Evolutionary conservation across 2,888 invertebrate genomes (phyloP).

Genomic region (Nysson spinosus): DNA sequence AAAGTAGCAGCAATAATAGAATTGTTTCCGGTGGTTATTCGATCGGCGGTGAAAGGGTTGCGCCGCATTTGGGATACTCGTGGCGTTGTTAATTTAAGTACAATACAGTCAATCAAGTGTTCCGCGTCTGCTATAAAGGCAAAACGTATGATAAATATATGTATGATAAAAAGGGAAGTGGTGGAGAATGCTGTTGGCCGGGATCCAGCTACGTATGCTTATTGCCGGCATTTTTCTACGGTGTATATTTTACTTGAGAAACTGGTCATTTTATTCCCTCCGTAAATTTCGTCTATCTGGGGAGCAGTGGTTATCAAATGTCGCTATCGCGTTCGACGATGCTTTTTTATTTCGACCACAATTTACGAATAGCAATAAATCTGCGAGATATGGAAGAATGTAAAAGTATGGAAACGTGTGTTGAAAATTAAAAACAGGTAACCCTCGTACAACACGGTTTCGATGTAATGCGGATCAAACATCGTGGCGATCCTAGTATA

Average conservation of each 20-base stretch:
- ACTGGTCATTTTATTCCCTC: constrained; percentile 54
- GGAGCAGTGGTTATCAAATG: constrained; percentile 17
- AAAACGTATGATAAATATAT: no score
- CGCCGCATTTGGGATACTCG: constrained; percentile 26
- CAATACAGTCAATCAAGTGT: constrained; percentile 46
- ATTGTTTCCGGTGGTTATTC: no score
- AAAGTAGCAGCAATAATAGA: constrained; percentile 38
- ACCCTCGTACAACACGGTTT: no score
- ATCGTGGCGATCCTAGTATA: no score
- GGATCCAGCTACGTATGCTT: constrained; percentile 55
- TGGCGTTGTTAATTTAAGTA: constrained; percentile 50
- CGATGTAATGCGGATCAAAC: no score
- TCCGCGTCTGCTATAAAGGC: constrained; percentile 39
- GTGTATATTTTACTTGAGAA: constrained; percentile 49
- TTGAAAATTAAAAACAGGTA: no score
- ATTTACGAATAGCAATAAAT: no score
- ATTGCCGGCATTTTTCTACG: constrained; percentile 57
- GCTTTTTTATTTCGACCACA: no score
- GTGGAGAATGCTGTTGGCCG: constrained; percentile 51
- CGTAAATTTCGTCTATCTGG: constrained; percentile 53
- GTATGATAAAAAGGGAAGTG: constrained; percentile 51
- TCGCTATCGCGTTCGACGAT: no score
- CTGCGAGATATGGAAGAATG: no score
- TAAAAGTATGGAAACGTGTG: no score
- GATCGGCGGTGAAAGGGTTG: not conserved